These are phyloP conservation scores for Leuciscus waleckii DNA, from an alignment of 2,797 vertebrate genomes.

Conservation along the genomic window DNA sequence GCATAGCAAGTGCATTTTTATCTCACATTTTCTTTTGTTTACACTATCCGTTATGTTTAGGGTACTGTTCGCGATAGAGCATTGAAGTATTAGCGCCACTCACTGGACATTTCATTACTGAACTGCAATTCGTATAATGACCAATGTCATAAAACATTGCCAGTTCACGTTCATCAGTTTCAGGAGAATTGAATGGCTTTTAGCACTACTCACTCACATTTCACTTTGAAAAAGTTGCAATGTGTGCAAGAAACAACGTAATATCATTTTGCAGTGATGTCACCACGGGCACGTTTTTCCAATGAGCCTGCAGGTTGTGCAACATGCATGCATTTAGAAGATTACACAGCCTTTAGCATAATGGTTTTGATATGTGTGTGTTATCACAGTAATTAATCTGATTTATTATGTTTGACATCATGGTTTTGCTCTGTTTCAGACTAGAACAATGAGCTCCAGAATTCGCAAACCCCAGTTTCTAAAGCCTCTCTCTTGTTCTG, in stretches of 20 bases:
- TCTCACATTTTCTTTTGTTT: not conserved
- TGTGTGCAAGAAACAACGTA: not conserved
- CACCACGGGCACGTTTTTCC: not conserved
- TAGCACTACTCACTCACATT: not conserved
- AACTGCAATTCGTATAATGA: not conserved
- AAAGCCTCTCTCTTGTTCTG: constrained; percentile 23
- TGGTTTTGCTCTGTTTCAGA: constrained; percentile 67
- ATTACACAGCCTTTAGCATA: not conserved
- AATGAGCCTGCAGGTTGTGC: not conserved
- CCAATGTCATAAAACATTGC: not conserved
- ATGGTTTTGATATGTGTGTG: not conserved
- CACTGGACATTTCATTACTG: not conserved
- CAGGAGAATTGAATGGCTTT: not conserved
- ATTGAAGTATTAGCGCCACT: not conserved
- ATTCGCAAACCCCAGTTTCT: constrained; percentile 10
- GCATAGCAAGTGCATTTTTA: not conserved
- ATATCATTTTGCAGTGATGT: not conserved
- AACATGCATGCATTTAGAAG: not conserved
- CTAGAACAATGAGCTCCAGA: constrained; percentile 66
- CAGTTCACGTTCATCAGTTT: not conserved
- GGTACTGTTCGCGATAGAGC: not conserved
- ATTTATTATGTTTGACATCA: constrained; percentile 72
- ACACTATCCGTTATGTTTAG: not conserved
- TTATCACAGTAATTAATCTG: constrained; percentile 63
- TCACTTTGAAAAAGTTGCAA: not conserved